Evolutionary conservation across 2,113 vertebrate species (phyloP), one percentile per base, ranked within the genome.

Genomic region (Cyprinus carpio): DNA sequence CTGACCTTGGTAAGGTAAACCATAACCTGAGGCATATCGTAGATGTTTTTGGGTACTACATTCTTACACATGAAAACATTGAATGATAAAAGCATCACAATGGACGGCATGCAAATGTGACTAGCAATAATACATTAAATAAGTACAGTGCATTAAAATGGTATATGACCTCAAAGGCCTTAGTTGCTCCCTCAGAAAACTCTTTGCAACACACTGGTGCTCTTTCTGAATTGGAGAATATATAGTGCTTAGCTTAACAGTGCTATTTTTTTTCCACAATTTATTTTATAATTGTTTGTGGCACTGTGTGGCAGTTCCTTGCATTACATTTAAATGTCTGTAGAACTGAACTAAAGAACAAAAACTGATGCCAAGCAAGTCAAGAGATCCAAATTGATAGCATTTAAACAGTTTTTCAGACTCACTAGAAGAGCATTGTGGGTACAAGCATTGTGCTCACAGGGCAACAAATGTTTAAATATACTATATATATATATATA

Each of bases 241-340:
- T 64, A 25, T 71, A 72, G 81, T 83, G 65, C 34, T 82, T 72
- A 56, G 40, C 2, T 31, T 81, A 23, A 67, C 79, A 81, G 62
- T 69, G 62, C 79, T 81, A 1, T 27, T 11, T 56, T 75, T 40
- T 65, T 65, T 23, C 10, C 34, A n/a, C 20, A 37, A 46, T 51
- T 62, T 74, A 62, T 16, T 83, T 82, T 74, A 72, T 31, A 58
- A 43, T 8, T 85, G 34, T 20, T 84, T 13, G 75, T 86, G 67
- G 75, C 84, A 86, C 84, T 79, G 54, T 83, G 81, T 84, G 87
- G 81, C 84, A 88, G 40, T 85, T 85, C 62, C 76, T 79, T 76
- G 27, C 79, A 3, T 65, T 81, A 79, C 64, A 54, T 67, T 54
- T 67, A 2, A 20, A 7, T 54, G 51, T 54, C 1, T 81, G 58